Evolutionary conservation across 2,113 vertebrate genomes (phyloP).

Genomic region (Oryctolagus cuniculus): mOryCun1.1 NC_091436.1:44626001-44626500

Average conservation of each 20-base stretch:
- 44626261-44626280: background rate
- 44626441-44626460: slow-evolving; percentile 44
- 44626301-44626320: background rate
- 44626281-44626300: background rate
- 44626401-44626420: slow-evolving; percentile 2
- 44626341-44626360: slow-evolving; percentile 16
- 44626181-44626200: background rate
- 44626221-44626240: background rate
- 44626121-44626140: background rate
- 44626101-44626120: background rate
- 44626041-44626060: background rate
- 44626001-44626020: background rate
- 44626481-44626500: background rate
- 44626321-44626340: background rate
- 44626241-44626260: background rate
- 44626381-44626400: slow-evolving; percentile 68
- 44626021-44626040: slow-evolving; percentile 13
- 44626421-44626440: slow-evolving; percentile 52
- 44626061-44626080: background rate
- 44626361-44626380: slow-evolving; percentile 51
- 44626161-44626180: background rate
- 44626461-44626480: background rate
- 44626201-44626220: background rate
- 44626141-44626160: background rate
- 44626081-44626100: background rate